These are phyloP conservation scores for Tubulanus polymorphus DNA, from an alignment of 2,888 invertebrate species.

Conservation along the genomic window DNA sequence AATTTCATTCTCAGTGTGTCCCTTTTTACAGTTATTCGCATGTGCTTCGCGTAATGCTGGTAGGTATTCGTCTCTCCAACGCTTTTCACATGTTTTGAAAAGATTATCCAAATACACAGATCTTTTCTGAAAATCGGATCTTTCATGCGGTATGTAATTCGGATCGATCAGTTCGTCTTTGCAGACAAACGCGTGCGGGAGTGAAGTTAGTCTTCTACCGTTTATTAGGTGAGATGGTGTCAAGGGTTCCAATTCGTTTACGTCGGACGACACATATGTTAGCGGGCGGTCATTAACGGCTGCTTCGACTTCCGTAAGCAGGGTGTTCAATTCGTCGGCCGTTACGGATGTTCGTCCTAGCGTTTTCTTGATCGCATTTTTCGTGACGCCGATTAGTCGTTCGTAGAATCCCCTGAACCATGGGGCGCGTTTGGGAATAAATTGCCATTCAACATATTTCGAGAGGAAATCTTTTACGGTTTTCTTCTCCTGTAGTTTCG, in stretches of 20 bases:
- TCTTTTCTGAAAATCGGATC: background rate
- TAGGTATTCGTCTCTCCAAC: constrained; percentile 12
- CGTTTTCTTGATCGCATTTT: constrained; percentile 14
- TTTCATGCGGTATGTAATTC: background rate
- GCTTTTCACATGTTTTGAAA: background rate
- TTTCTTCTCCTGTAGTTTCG: background rate
- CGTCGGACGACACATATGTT: constrained; percentile 13
- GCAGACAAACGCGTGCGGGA: constrained; percentile 8
- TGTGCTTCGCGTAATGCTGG: background rate
- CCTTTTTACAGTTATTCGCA: background rate
- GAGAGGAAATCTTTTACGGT: constrained; percentile 7
- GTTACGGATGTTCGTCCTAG: constrained; percentile 9
- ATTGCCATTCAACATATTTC: constrained; percentile 11
- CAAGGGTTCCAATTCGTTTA: constrained; percentile 10
- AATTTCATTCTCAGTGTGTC: background rate
- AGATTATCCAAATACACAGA: background rate
- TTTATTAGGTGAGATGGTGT: constrained; percentile 19
- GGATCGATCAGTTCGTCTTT: background rate
- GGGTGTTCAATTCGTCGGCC: constrained; percentile 14
- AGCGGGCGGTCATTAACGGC: constrained; percentile 20
- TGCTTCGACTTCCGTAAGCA: constrained; percentile 19
- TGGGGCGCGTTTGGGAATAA: constrained; percentile 19
- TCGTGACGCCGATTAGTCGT: constrained; percentile 15
- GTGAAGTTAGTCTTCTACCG: constrained; percentile 5
- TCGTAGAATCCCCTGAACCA: constrained; percentile 24